A percentile compares a stretch with the other conserved stretches of the same genome.
phyloP scores from a whole-genome alignment of 2,888 invertebrate species.

The Eristalis tenax region DNA sequence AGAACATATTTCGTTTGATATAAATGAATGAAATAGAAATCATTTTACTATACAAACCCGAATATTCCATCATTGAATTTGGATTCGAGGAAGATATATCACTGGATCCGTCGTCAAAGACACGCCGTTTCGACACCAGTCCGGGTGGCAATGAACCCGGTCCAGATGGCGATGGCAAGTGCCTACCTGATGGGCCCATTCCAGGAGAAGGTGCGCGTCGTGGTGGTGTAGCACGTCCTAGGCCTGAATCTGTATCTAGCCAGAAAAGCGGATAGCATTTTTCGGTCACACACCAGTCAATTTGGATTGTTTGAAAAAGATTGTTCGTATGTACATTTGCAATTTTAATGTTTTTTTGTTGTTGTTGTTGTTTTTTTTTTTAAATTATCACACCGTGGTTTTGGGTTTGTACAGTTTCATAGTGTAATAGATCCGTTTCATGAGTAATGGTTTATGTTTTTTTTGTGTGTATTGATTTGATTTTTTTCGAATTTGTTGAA shows the following conservation, averaged over 20 bases:
- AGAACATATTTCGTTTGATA: conserved; percentile 6
- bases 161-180: conserved; percentile 92
- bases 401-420: conserved; percentile 37
- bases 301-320: conserved; percentile 6
- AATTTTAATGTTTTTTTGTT: conserved; percentile 2
- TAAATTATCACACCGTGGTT: conserved; percentile 8
- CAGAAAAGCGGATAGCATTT: conserved; percentile 72
- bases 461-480: conserved; percentile 15
- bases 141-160: conserved; percentile 91
- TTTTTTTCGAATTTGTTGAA: conserved; percentile 31
- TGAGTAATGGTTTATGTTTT: conserved; percentile 20
- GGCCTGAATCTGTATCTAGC: conserved; percentile 90
- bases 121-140: conserved; percentile 87
- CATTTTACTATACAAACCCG: conserved; percentile 83
- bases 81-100: conserved; percentile 90
- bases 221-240: conserved; percentile 93
- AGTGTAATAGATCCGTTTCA: conserved; percentile 28
- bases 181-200: conserved; percentile 86
- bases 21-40: conserved; percentile 44
- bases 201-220: conserved; percentile 93
- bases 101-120: conserved; percentile 90
- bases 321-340: conserved; percentile 24
- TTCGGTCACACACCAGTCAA: conserved; percentile 41
- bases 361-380: background rate
- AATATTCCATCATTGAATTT: conserved; percentile 93